Base-by-base conservation (phyloP, 2,888 invertebrate species). In the Macropis europaea region DNA sequence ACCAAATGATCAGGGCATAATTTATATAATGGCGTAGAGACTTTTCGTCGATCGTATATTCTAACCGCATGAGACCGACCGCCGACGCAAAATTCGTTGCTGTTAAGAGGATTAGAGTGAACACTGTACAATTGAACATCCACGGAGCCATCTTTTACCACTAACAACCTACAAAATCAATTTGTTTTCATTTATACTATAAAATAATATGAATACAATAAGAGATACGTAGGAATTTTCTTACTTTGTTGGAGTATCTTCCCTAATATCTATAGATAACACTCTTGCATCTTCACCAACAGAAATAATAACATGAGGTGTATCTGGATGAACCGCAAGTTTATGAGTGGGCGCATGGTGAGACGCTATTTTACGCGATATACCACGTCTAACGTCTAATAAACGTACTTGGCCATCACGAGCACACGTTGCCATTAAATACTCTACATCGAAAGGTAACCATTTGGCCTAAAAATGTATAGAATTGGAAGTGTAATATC, bases 231-330 rank as follows among this genome's bases (percentile, higher is more conserved):
- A 13, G 50, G 5, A 40, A 7, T 7, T 48, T 19, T 83, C 90
- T 88, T 88, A 93, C 93, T 91, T 93, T 87, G 93, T 91, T 34
- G 95, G 92, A 85, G 93, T 93, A 38, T 93, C 92, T 73, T 93
- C 92, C 47, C 98, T 92, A 66, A 98, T 92, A 91, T 98, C 98
- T 75, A 95, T 94, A 83, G 94, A 94, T 86, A 95, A 93, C 6
- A 97, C 94, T 64, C 93, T 91, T 0, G 95, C 96, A 91, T 98
- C 98, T 91, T 98, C 97, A 0, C 97, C 98, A 77, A 95, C 97
- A 77, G 96, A 97, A 24, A 97, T 91, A 50, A 96, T 92, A 59
- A 95, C 90, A 87, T 96, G 95, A 0, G 97, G 96, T 76, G 94
- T 94, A 64, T 94, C 93, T 6, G 93, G 92, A 78, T 95, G 92